Evolutionary conservation across 1,140 invertebrate species (phyloP).

Genomic region (Drosophila kohkoa): DNA sequence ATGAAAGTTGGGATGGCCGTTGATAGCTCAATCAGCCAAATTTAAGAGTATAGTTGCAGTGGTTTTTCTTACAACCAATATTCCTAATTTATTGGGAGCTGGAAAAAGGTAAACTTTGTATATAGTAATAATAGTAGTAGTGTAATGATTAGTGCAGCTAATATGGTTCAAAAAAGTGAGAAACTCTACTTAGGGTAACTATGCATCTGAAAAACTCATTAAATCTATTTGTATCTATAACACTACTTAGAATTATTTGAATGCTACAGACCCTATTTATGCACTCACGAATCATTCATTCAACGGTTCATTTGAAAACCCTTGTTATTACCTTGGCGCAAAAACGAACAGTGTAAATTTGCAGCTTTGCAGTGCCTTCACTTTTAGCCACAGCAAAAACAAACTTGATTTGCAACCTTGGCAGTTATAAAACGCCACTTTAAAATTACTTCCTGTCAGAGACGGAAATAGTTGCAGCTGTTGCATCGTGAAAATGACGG

Average conservation of each 20-base stretch:
- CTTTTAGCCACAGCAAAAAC: slow-evolving; percentile 2
- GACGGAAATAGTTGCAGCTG: slow-evolving; percentile 38
- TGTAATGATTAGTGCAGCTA: no score
- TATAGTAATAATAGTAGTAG: no score
- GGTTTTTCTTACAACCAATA: no score
- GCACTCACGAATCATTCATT: slow-evolving; percentile 4
- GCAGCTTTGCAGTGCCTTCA: slow-evolving; percentile 2
- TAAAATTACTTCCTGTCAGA: slow-evolving; percentile 47
- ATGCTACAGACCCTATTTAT: neutral
- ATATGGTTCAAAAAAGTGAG: no score
- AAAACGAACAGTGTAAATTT: neutral
- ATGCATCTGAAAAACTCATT: neutral
- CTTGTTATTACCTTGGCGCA: slow-evolving; percentile 6
- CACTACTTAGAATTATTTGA: neutral
- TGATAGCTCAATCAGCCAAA: no score
- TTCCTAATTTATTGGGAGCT: no score
- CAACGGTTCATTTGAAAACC: slow-evolving; percentile 39
- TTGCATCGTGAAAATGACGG: slow-evolving; percentile 38
- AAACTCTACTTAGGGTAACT: neutral
- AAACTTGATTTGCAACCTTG: slow-evolving; percentile 31
- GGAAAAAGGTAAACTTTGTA: no score
- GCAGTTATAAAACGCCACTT: slow-evolving; percentile 27
- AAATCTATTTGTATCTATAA: neutral
- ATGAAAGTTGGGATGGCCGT: no score
- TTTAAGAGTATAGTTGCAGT: no score